Evolutionary conservation across 1,140 invertebrate genomes (phyloP).

Genomic region (Diabrotica undecimpunctata): DNA sequence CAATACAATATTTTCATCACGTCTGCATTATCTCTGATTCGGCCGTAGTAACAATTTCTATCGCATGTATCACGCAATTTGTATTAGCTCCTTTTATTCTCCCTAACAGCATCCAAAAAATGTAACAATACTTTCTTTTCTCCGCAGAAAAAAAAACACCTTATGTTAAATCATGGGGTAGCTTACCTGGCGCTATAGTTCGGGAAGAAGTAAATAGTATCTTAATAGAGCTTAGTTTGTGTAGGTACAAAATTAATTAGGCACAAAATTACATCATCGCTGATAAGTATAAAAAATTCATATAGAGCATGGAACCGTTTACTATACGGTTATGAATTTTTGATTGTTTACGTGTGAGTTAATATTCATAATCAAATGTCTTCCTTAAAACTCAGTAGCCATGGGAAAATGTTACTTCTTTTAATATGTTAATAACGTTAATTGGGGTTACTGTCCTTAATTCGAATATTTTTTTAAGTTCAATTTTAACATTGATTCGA

Average conservation of each 20-base stretch:
- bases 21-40: slow-evolving; percentile 12
- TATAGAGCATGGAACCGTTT: slow-evolving; percentile 14
- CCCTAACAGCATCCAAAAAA: slow-evolving; percentile 12
- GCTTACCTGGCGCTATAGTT: slow-evolving; percentile 12
- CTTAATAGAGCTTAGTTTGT: slow-evolving; percentile 10
- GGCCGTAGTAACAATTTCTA: slow-evolving; percentile 1
- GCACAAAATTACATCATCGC: slow-evolving; percentile 13
- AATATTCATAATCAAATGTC: background rate
- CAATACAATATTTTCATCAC: slow-evolving; percentile 21
- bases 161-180: slow-evolving; percentile 7
- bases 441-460: no score
- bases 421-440: background rate
- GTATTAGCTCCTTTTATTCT: slow-evolving; percentile 4
- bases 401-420: background rate
- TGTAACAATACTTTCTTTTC: slow-evolving; percentile 18
- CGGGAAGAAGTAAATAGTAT: slow-evolving; percentile 8
- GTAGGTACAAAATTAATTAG: slow-evolving; percentile 16
- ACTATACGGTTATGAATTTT: slow-evolving; percentile 13
- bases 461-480: no score
- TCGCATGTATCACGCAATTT: slow-evolving; percentile 18
- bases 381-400: background rate
- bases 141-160: background rate
- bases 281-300: slow-evolving; percentile 9
- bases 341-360: slow-evolving; percentile 9
- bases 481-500: no score